A percentile compares a stretch with the other conserved stretches of the same genome.
phyloP scores from a whole-genome alignment of 2,113 vertebrate species.

The Pollachius pollachius region DNA sequence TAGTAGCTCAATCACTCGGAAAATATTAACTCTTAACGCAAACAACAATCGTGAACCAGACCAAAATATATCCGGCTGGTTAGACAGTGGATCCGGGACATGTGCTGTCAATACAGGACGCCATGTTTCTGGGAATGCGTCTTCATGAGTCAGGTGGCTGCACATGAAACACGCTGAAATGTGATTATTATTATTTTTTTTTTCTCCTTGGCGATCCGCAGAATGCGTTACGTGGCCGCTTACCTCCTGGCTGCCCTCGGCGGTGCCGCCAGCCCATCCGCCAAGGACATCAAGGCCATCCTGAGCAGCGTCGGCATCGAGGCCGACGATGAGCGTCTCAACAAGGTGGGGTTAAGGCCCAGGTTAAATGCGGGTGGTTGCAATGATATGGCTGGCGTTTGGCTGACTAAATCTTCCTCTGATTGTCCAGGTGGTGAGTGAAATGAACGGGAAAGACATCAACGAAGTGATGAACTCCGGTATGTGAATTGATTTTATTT shows the following conservation, averaged over 20 bases:
- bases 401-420: no score
- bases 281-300: constrained; percentile 80
- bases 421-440: constrained; percentile 70
- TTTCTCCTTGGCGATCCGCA: constrained; percentile 20
- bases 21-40: no score
- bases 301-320: constrained; percentile 81
- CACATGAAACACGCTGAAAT: no score
- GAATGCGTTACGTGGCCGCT: constrained; percentile 90
- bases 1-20: no score
- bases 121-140: no score
- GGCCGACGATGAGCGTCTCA: constrained; percentile 77
- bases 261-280: constrained; percentile 76
- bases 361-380: no score
- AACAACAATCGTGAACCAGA: no score
- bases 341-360: constrained; percentile 60
- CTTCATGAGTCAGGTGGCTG: no score
- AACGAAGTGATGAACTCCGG: constrained; percentile 69
- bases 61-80: no score
- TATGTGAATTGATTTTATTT: constrained; percentile 17
- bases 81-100: no score
- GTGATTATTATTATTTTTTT: neutral
- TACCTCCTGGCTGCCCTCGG: constrained; percentile 81
- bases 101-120: no score
- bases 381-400: no score
- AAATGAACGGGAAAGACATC: constrained; percentile 76